These are phyloP conservation scores for Canis aureus DNA, from an alignment of 2,113 vertebrate genomes.

Conservation along the genomic window DNA sequence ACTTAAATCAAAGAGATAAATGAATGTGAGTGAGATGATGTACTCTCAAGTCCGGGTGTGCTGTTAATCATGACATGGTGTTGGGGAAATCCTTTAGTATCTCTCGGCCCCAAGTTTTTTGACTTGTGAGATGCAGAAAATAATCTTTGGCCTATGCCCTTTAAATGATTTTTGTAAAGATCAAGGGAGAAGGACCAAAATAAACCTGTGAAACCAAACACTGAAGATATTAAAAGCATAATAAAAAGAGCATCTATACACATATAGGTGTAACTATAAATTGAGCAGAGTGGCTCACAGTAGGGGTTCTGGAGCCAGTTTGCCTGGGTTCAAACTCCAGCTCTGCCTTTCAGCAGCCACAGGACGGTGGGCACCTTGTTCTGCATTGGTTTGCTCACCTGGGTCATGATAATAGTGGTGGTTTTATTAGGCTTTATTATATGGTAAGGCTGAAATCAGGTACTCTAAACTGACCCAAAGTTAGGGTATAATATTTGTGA, in stretches of 20 bases:
- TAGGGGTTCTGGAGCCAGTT: accelerated
- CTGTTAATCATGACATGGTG: too few species aligned
- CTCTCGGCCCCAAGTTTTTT: neutral
- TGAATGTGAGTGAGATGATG: neutral
- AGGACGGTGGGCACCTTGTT: too few species aligned
- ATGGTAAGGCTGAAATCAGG: neutral
- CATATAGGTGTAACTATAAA: neutral
- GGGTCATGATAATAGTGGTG: accelerated
- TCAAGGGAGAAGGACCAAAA: neutral
- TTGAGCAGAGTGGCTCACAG: neutral
- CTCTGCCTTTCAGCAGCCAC: neutral
- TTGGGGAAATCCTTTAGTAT: neutral
- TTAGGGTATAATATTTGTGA: neutral
- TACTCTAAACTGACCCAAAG: neutral
- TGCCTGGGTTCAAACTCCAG: neutral
- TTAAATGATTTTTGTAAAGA: neutral
- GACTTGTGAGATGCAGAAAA: neutral
- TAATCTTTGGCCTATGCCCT: neutral
- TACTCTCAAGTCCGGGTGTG: accelerated
- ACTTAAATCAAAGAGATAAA: neutral
- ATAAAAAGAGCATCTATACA: neutral
- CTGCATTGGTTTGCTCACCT: accelerated
- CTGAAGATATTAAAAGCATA: neutral
- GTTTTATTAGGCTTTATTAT: too few species aligned
- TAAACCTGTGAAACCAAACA: neutral